phyloP scores from a whole-genome alignment of 2,888 invertebrate species.

The Rotaria macrura region DNA sequence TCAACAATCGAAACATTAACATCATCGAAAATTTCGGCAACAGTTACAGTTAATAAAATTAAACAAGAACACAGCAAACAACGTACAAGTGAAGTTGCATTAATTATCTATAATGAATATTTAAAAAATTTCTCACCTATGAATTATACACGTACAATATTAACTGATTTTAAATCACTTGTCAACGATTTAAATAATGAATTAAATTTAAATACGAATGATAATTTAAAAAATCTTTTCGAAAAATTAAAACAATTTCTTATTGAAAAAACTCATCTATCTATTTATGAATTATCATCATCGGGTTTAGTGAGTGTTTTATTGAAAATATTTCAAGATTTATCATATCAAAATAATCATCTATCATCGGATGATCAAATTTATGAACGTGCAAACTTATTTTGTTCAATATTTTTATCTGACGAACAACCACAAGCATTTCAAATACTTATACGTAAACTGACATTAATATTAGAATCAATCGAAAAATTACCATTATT shows the following conservation, averaged over 20 bases:
- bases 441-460: constrained; percentile 67
- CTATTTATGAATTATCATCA: constrained; percentile 89
- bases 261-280: constrained; percentile 57
- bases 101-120: background rate
- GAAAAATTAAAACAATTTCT: constrained; percentile 24
- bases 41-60: background rate
- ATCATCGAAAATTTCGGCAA: background rate
- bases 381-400: constrained; percentile 54
- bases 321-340: constrained; percentile 51
- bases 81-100: background rate
- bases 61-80: constrained; percentile 7
- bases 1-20: background rate
- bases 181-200: background rate
- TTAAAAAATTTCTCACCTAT: background rate
- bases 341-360: background rate
- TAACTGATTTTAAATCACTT: background rate
- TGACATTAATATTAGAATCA: constrained; percentile 84
- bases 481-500: constrained; percentile 87
- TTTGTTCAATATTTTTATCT: constrained; percentile 23
- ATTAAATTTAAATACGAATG: background rate
- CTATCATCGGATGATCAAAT: background rate
- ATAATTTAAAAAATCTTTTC: background rate
- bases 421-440: constrained; percentile 40
- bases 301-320: constrained; percentile 85
- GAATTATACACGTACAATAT: background rate